phyloP scores from a whole-genome alignment of 2,888 invertebrate genomes.

The Harpalus rubripes region DNA sequence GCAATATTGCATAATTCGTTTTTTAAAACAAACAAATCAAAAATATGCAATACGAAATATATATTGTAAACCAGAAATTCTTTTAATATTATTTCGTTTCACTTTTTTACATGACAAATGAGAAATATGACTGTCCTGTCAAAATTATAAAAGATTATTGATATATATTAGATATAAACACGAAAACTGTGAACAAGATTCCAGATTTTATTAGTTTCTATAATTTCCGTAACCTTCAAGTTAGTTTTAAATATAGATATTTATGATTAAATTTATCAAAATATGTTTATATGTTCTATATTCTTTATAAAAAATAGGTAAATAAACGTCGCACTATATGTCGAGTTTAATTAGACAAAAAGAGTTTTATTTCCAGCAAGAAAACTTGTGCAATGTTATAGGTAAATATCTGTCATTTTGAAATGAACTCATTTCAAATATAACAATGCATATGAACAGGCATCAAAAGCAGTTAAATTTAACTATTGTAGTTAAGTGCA shows the following conservation, averaged over 20 bases:
- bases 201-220: conserved; percentile 46
- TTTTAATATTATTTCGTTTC: background rate
- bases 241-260: conserved; percentile 27
- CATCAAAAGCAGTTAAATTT: conserved; percentile 13
- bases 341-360: no score
- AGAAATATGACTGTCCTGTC: conserved; percentile 3
- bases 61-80: conserved; percentile 3
- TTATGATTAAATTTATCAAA: conserved; percentile 32
- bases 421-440: conserved; percentile 8
- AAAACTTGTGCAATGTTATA: background rate
- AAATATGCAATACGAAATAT: conserved; percentile 29
- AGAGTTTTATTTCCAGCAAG: no score
- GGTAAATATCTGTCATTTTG: conserved; percentile 41
- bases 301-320: conserved; percentile 25
- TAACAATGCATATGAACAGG: conserved; percentile 20
- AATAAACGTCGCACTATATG: background rate
- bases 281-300: conserved; percentile 32
- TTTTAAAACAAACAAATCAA: conserved; percentile 22
- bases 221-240: conserved; percentile 52
- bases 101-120: conserved; percentile 16
- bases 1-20: conserved; percentile 44
- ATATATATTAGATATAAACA: conserved; percentile 45
- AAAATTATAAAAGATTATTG: conserved; percentile 21
- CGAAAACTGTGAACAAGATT: conserved; percentile 33
- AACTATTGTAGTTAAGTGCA: conserved; percentile 14